Conservation (phyloP, 2,888 invertebrate species). For the Hermaeophaga mercurialis region DNA sequence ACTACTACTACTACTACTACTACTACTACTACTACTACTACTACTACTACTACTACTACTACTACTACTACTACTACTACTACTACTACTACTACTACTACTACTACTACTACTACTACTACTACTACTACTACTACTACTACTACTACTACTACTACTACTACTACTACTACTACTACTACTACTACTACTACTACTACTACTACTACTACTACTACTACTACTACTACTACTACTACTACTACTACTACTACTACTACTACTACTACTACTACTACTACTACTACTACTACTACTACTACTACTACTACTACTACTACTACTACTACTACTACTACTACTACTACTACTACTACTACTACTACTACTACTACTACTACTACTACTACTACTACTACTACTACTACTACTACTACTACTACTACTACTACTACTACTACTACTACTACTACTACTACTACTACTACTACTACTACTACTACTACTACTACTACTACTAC, state of each 20-base stretch:
- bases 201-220: conserved; percentile 16
- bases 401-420: conserved; percentile 8
- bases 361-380: conserved; percentile 8
- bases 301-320: conserved; percentile 8
- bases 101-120: conserved; percentile 16
- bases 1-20: conserved; percentile 16
- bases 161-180: conserved; percentile 16
- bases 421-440: conserved; percentile 8
- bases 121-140: conserved; percentile 16
- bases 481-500: too few species aligned
- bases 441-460: conserved; percentile 8
- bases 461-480: too few species aligned
- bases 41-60: conserved; percentile 16
- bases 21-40: conserved; percentile 16
- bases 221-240: conserved; percentile 16
- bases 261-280: conserved; percentile 8
- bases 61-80: conserved; percentile 16
- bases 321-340: conserved; percentile 8
- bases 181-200: conserved; percentile 16
- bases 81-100: conserved; percentile 16
- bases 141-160: conserved; percentile 16
- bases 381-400: conserved; percentile 8
- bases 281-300: conserved; percentile 8
- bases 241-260: conserved; percentile 16
- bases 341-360: conserved; percentile 8